Base-by-base conservation (phyloP, 2,888 invertebrate species). In the Kuschelorhynchus macadamiae region DNA sequence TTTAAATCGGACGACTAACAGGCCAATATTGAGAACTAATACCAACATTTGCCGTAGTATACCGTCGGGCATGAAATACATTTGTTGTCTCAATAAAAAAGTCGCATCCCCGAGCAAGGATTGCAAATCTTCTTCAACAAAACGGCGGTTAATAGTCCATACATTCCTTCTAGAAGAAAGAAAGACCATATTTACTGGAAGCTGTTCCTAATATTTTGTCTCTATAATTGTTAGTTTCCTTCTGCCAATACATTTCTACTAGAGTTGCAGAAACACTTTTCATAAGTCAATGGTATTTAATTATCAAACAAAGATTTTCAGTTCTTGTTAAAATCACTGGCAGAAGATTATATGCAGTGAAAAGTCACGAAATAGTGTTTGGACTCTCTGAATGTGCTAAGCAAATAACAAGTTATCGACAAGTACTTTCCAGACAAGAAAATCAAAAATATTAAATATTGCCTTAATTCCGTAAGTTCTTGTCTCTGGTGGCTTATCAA, bases 401-500 rank as follows among this genome's bases (percentile, higher is more conserved):
- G 36, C 11, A 7, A n/a, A n/a, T n/a, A n/a, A n/a, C n/a, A n/a
- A 36, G 36, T 36, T 36, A 36, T 36, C 36, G 11, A 36, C 36
- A 36, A 36, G 36, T 36, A 36, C 11, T 36, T 36, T 36, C 36
- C 36, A 36, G 11, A 36, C 36, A 36, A 36, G 5, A 36, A 36
- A 36, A 36, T 36, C 2, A 36, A 12, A 36, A 36, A 12, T 12
- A 36, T 25, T 25, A 25, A 25, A 25, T 25, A 7, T 36, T 36
- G 11, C 36, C 36, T 3, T 12, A 36, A 36, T 36, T 9, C 11
- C 11, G 2, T 12, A 8, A 36, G 36, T 36, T n/a, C 36, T 36
- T 36, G 36, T 36, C 11, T 36, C 36, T 36, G 36, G 36, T 8
- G 4, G 36, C 11, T 36, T 11, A 4, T 36, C 36, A 36, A 36